Conservation (phyloP, 2,113 vertebrate species). For the Onychostoma macrolepis region DNA sequence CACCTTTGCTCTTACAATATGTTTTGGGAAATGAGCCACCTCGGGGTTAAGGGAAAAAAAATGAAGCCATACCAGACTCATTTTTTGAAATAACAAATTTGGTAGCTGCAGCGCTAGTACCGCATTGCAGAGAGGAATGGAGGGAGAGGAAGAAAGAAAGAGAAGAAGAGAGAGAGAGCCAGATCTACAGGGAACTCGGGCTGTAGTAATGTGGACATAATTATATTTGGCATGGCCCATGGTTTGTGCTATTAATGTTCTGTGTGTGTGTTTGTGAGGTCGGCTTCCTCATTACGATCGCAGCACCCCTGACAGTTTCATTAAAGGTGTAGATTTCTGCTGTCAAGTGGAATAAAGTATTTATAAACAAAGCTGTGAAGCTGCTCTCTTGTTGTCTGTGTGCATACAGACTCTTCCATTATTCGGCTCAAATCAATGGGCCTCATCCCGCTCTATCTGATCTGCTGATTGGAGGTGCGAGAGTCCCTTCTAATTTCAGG, state of each 20-base stretch:
- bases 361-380: conserved; percentile 69
- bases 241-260: conserved; percentile 54
- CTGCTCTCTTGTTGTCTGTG: conserved; percentile 50
- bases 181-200: conserved; percentile 45
- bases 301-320: conserved; percentile 71
- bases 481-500: conserved; percentile 70
- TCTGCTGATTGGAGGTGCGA: conserved; percentile 63
- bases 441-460: conserved; percentile 50
- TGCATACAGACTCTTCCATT: conserved; percentile 49
- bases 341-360: conserved; percentile 67
- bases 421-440: conserved; percentile 64
- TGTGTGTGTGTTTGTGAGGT: conserved; percentile 46
- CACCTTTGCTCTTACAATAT: conserved; percentile 1
- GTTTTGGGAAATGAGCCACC: conserved; percentile 9
- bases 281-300: conserved; percentile 68
- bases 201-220: conserved; percentile 70
- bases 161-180: neutral
- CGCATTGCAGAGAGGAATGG: conserved; percentile 64
- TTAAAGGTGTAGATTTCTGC: conserved; percentile 66
- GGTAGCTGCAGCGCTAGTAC: conserved; percentile 48
- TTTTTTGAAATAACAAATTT: conserved; percentile 43
- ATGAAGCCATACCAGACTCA: conserved; percentile 33
- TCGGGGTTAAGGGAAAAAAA: conserved; percentile 15
- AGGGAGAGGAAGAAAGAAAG: neutral
- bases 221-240: conserved; percentile 71